Evolutionary conservation across 92 coral and sea anemone genomes (phyloP).

Genomic region (Porites divaricata): DNA sequence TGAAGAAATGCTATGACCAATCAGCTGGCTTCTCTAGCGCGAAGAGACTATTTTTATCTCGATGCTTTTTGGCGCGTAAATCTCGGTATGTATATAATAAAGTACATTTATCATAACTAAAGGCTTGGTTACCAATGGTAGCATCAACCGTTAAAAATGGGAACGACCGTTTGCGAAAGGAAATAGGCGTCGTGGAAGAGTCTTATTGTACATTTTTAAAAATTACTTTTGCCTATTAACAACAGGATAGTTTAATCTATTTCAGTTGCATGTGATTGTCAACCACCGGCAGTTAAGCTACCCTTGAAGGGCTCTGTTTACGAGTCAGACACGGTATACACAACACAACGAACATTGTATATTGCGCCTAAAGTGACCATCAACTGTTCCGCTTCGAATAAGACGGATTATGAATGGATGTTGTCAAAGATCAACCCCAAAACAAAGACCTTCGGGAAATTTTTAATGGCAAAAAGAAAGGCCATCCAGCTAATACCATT

Average conservation of each 20-base stretch:
- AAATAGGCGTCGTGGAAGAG: no score
- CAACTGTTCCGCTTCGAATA: constrained; percentile 12
- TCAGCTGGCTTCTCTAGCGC: no score
- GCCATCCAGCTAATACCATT: not conserved
- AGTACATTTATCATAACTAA: no score
- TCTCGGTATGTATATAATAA: no score
- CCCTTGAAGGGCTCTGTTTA: constrained; percentile 13
- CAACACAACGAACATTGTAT: not conserved
- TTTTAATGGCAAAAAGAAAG: not conserved
- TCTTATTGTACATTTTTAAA: no score
- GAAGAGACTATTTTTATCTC: no score
- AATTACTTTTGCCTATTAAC: no score
- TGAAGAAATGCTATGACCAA: no score
- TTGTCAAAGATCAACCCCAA: not conserved
- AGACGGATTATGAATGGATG: constrained; percentile 14
- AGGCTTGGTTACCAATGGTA: no score
- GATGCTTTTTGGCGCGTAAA: no score
- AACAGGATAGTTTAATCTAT: not conserved
- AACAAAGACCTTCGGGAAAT: constrained; percentile 22
- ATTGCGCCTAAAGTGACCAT: not conserved
- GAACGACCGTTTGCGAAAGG: no score
- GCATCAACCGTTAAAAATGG: no score
- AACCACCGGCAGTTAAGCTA: constrained; percentile 47
- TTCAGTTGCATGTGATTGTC: constrained; percentile 42
- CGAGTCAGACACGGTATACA: constrained; percentile 19